Conservation (phyloP, 1,140 invertebrate genomes). For the Drosophila sturtevanti region DNA sequence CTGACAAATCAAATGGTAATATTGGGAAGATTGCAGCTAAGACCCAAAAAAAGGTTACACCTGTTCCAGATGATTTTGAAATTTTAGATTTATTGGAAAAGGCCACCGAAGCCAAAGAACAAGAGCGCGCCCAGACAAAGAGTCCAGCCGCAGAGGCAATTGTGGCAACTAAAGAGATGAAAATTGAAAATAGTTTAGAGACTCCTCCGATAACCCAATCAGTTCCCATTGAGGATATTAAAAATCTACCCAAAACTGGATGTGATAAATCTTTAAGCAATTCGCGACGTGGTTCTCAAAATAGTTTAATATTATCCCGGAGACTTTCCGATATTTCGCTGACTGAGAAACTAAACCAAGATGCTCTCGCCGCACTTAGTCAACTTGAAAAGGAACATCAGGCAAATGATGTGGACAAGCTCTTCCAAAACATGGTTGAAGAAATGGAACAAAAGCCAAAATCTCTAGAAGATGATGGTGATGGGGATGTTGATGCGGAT, state of each 20-base stretch:
- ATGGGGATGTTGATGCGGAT: slow-evolving; percentile 62
- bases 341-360: slow-evolving; percentile 57
- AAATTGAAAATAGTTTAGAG: background rate
- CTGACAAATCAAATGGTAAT: slow-evolving; percentile 5
- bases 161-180: background rate
- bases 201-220: background rate
- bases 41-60: slow-evolving; percentile 40
- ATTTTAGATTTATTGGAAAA: slow-evolving; percentile 63
- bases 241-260: slow-evolving; percentile 72
- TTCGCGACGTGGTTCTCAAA: slow-evolving; percentile 68
- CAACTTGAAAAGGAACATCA: slow-evolving; percentile 42
- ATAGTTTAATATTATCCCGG: slow-evolving; percentile 55
- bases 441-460: slow-evolving; percentile 38
- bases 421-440: slow-evolving; percentile 58
- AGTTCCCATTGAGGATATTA: slow-evolving; percentile 59
- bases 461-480: slow-evolving; percentile 25
- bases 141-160: slow-evolving; percentile 48
- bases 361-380: slow-evolving; percentile 42
- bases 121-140: slow-evolving; percentile 64
- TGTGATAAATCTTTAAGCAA: slow-evolving; percentile 71
- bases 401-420: slow-evolving; percentile 39
- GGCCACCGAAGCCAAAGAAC: slow-evolving; percentile 54
- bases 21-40: background rate
- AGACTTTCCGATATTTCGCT: slow-evolving; percentile 57
- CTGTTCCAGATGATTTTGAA: slow-evolving; percentile 69